Evolutionary conservation across 1,140 invertebrate species (phyloP), one percentile per base, ranked within the genome.

Genomic region (Popillia japonica): DNA sequence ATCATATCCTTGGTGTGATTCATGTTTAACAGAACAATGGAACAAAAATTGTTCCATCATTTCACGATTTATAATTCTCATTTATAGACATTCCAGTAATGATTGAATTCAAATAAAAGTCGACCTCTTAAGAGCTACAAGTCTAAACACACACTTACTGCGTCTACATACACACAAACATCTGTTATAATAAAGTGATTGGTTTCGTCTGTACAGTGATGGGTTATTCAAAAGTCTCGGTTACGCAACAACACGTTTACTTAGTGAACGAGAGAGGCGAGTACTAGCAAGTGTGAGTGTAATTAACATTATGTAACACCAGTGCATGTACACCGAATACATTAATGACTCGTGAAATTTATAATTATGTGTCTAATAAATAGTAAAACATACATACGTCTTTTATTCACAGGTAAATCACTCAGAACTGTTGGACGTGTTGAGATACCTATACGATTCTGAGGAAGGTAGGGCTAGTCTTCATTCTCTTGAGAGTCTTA

Each of bases 291-390:
- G 61, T 68, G 61, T 68, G 61, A 68, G 22, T 22, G 61, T 68
- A 68, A 68, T 68, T 68, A 68, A 68, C 22, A 22, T 68, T 68
- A 68, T 34, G 61, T 27, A 68, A 68, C 22, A 68, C 22, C 61
- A 34, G 61, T 22, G 27, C 61, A 20, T 34, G 27, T 68, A 34
- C 22, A 68, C 61, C 22, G 61, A 68, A 68, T 23, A 68, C 61
- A 68, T 22, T 68, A 68, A 68, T 68, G 61, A 68, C 61, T 68
- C 61, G 61, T 68, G 61, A 34, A 68, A 68, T 68, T 68, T 68
- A 68, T 68, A 68, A 68, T 68, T 68, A 7, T 68, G 23, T 27
- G 8, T 9, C 17, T 68, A 68, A 27, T 68, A 22, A 68, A 27
- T 10, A 34, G 22, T 48, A 22, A 22, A 68, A 34, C 22, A 68